Conservation (phyloP, 2,797 vertebrate species). For the Sparidentex hasta region DNA sequence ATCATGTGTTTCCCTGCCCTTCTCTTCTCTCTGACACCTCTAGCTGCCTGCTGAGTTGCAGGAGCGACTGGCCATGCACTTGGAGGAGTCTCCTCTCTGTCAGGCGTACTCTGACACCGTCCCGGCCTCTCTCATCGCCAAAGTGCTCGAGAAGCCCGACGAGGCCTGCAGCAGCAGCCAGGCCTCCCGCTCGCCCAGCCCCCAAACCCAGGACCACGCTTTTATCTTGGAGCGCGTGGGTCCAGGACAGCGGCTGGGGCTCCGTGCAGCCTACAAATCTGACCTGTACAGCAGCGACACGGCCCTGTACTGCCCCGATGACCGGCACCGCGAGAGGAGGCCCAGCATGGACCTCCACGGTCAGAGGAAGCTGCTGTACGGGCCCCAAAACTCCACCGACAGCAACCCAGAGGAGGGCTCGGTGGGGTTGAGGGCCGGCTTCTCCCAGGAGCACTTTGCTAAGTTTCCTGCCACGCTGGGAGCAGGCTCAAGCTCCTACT, state of each 20-base stretch:
- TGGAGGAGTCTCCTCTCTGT: constrained; percentile 91
- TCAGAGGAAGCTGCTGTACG: constrained; percentile 86
- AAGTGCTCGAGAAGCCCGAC: constrained; percentile 93
- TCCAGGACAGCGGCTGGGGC: constrained; percentile 84
- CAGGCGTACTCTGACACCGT: constrained; percentile 91
- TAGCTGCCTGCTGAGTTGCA: constrained; percentile 95
- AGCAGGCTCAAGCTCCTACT: constrained; percentile 95
- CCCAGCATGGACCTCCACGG: constrained; percentile 92
- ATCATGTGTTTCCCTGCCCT: not conserved
- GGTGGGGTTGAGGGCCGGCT: constrained; percentile 88
- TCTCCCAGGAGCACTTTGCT: constrained; percentile 91
- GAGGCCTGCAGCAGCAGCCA: constrained; percentile 91
- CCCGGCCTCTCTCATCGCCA: constrained; percentile 91
- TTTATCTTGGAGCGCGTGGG: constrained; percentile 87
- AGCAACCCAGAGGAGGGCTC: constrained; percentile 91
- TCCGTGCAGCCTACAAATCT: constrained; percentile 89
- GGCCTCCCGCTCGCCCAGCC: constrained; percentile 90
- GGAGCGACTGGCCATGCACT: constrained; percentile 92
- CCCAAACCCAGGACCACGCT: constrained; percentile 87
- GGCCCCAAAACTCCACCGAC: constrained; percentile 94
- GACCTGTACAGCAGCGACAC: constrained; percentile 97
- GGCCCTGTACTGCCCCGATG: constrained; percentile 94
- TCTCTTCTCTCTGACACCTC: constrained; percentile 50
- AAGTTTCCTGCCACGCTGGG: constrained; percentile 91
- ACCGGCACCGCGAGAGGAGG: constrained; percentile 89